phyloP scores from a whole-genome alignment of 2,113 vertebrate species.

The Tragelaphus buxtoni region DNA sequence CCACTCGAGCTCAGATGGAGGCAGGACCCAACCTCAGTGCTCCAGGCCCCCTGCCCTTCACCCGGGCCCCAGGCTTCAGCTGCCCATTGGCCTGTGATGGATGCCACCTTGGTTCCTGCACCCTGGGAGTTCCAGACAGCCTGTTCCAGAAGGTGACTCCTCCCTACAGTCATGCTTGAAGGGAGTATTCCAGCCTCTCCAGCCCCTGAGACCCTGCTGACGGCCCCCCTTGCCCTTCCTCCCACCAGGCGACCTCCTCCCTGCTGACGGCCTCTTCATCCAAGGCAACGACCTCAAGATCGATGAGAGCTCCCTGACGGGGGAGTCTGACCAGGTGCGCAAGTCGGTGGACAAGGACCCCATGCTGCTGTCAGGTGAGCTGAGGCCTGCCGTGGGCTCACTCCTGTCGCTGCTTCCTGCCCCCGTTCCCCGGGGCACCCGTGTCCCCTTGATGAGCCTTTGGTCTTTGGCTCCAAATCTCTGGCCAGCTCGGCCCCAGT shows the following conservation, averaged over 20 bases:
- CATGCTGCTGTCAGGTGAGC: conserved; percentile 96
- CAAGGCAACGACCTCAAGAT: conserved; percentile 99
- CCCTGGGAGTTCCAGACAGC: neutral
- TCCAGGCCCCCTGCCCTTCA: neutral
- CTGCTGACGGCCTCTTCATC: conserved; percentile 94
- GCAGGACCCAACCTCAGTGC: neutral
- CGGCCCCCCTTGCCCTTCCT: neutral
- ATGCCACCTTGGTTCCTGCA: neutral
- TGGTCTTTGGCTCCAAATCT: neutral
- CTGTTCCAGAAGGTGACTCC: neutral
- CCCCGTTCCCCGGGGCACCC: fast-evolving
- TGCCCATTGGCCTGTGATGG: neutral
- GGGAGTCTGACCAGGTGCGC: conserved; percentile 97
- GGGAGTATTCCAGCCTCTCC: neutral
- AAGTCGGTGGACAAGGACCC: conserved; percentile 96
- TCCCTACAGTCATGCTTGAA: too few relatives aligned
- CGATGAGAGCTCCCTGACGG: conserved; percentile 97
- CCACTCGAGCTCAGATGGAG: neutral
- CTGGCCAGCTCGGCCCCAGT: neutral
- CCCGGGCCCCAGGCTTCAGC: neutral
- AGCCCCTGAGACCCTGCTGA: neutral
- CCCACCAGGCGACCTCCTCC: conserved; percentile 93
- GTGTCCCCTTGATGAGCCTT: neutral
- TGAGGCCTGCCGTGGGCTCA: fast-evolving
- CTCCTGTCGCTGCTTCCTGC: neutral